Evolutionary conservation across 2,797 vertebrate genomes (phyloP), one percentile per base, ranked within the genome.

Genomic region (Phataginus tricuspis): DNA sequence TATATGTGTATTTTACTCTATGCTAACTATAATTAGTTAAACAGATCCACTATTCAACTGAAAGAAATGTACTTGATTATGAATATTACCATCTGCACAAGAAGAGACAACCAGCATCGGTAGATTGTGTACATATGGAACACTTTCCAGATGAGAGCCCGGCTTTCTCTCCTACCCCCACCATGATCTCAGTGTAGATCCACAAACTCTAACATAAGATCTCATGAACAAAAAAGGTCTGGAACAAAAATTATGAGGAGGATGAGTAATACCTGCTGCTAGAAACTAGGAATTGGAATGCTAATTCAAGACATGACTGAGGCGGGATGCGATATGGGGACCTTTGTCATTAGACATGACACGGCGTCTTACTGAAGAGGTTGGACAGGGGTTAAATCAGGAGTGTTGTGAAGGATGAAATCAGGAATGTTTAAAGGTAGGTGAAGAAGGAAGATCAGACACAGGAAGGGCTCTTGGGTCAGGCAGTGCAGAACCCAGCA

Each of bases 91-190:
- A 18, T 13, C 19, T 83, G 84, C 34, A 9, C 5, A 29, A 23
- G 21, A 34, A 45, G 12, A 31, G 27, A 37, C 45, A 2, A 10
- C 45, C 45, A 45, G 45, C 45, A 45, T 11, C 10, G 31, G 34
- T 13, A 10, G 25, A 21, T 4, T 18, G 13, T 2, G 4, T 2
- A 27, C 11, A 0, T 1, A 0, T 0, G 53, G 49, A 14, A 27
- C 3, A 13, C 9, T 42, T 66, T 71, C 12, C 61, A 37, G 18
- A 18, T 7, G 2, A 5, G 7, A 13, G 0, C 2, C 45, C 7
- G 19, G 9, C 61, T 63, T 51, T n/a, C 10, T 29, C 45, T 29
- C 3, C 21, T 3, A 11, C 15, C 51, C 29, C 19, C 5, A n/a
- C 13, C 34, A 4, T 27, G n/a, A 14, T 5, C 9, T n/a, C 8